Evolutionary conservation across 2,888 invertebrate species (phyloP).

Genomic region (Sinotaia quadrata): DNA sequence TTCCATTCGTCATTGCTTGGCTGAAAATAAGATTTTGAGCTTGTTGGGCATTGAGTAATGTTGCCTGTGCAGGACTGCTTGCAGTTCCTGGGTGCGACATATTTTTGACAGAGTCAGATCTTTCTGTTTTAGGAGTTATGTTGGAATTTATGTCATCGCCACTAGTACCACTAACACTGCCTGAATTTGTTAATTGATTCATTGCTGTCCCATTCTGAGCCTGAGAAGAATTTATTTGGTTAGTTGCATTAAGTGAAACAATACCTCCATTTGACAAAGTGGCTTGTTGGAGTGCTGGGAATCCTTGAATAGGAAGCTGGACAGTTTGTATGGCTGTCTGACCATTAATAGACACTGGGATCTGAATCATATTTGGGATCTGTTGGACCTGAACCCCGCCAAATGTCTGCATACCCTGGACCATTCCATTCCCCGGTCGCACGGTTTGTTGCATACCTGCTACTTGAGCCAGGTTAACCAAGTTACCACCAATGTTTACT

Average conservation of each 20-base stretch:
- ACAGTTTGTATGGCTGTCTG: constrained; percentile 96
- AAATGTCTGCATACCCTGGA: constrained; percentile 79
- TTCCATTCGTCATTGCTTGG: constrained; percentile 22
- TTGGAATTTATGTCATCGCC: constrained; percentile 6
- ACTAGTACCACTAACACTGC: constrained; percentile 30
- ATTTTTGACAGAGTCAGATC: constrained; percentile 24
- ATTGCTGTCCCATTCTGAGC: constrained; percentile 21
- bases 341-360: constrained; percentile 89
- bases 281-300: constrained; percentile 71
- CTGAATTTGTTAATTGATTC: constrained; percentile 18
- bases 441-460: constrained; percentile 43
- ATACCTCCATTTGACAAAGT: constrained; percentile 28
- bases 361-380: constrained; percentile 80
- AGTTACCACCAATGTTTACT: constrained; percentile 61
- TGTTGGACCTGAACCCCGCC: constrained; percentile 73
- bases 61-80: constrained; percentile 27
- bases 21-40: constrained; percentile 25
- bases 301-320: constrained; percentile 90
- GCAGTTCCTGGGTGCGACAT: constrained; percentile 21
- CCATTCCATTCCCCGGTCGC: constrained; percentile 57
- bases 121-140: constrained; percentile 27
- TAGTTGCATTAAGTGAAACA: constrained; percentile 20
- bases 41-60: constrained; percentile 30
- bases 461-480: constrained; percentile 57
- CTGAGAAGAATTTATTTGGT: constrained; percentile 7